Conservation (phyloP, 2,888 invertebrate genomes). For the Drosophila colorata region DNA sequence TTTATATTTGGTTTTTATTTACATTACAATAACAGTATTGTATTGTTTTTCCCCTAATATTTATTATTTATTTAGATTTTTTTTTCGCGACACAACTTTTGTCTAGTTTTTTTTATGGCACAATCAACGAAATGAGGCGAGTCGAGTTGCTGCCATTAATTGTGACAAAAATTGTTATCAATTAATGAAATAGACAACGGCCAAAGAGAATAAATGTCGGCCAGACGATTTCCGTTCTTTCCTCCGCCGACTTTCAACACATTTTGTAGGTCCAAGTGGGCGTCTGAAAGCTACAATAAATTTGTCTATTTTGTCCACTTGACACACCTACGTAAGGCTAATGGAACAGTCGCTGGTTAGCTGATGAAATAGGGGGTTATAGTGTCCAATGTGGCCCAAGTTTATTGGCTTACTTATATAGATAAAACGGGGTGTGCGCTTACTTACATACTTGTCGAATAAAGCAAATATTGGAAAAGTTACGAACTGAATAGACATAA, state of each 20-base stretch:
- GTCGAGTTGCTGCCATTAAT: constrained; percentile 55
- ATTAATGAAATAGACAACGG: constrained; percentile 56
- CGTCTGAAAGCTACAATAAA: constrained; percentile 62
- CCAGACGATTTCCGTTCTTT: not conserved
- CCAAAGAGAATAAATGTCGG: constrained; percentile 21
- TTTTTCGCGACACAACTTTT: constrained; percentile 16
- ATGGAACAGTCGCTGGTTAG: constrained; percentile 21
- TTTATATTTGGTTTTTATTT: constrained; percentile 5
- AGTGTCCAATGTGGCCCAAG: constrained; percentile 28
- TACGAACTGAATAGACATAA: too few species aligned
- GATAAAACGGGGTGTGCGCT: not conserved
- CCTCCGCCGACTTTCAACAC: constrained; percentile 41
- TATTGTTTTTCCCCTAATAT: constrained; percentile 25
- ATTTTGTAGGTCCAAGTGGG: constrained; percentile 51
- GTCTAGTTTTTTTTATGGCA: constrained; percentile 31
- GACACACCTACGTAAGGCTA: constrained; percentile 66
- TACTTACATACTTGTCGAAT: too few species aligned
- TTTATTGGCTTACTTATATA: constrained; percentile 47
- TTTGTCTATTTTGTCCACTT: constrained; percentile 67
- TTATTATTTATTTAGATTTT: constrained; percentile 51
- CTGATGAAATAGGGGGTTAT: constrained; percentile 19
- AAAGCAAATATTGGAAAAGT: too few species aligned
- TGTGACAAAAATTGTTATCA: constrained; percentile 73
- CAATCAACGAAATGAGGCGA: constrained; percentile 47
- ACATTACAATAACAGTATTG: not conserved